Evolutionary conservation across 2,113 vertebrate genomes (phyloP).

Genomic region (Hystrix brachyura): DNA sequence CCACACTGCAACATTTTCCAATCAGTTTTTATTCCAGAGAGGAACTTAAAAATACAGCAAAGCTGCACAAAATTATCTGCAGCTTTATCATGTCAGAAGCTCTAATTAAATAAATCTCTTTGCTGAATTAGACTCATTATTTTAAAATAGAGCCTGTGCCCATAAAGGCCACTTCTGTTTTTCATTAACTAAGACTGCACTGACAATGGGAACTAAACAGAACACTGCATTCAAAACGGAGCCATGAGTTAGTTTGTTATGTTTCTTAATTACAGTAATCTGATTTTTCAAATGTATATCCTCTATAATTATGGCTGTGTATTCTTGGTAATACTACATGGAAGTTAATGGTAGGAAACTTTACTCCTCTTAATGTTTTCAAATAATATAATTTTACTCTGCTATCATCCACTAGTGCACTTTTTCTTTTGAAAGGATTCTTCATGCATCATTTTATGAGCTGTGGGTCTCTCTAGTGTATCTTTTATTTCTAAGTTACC

Average conservation of each 20-base stretch:
- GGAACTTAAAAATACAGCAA: slow-evolving; percentile 60
- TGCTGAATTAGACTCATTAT: slow-evolving; percentile 75
- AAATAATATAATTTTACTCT: slow-evolving; percentile 49
- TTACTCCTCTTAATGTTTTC: slow-evolving; percentile 58
- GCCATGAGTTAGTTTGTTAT: slow-evolving; percentile 53
- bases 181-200: slow-evolving; percentile 69
- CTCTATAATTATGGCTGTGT: slow-evolving; percentile 65
- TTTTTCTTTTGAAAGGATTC: neutral
- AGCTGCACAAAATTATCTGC: slow-evolving; percentile 51
- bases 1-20: neutral
- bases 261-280: slow-evolving; percentile 67
- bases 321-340: slow-evolving; percentile 49
- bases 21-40: neutral
- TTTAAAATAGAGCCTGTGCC: slow-evolving; percentile 71
- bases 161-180: slow-evolving; percentile 79
- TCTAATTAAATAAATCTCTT: slow-evolving; percentile 73
- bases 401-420: neutral
- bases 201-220: slow-evolving; percentile 54
- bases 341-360: slow-evolving; percentile 75
- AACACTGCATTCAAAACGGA: slow-evolving; percentile 70
- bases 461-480: neutral
- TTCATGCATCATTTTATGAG: neutral
- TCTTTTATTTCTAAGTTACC: slow-evolving; percentile 1
- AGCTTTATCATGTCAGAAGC: slow-evolving; percentile 71
- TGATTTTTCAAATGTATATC: slow-evolving; percentile 76